Evolutionary conservation across 2,113 vertebrate genomes (phyloP).

Genomic region (Anolis sagrei): DNA sequence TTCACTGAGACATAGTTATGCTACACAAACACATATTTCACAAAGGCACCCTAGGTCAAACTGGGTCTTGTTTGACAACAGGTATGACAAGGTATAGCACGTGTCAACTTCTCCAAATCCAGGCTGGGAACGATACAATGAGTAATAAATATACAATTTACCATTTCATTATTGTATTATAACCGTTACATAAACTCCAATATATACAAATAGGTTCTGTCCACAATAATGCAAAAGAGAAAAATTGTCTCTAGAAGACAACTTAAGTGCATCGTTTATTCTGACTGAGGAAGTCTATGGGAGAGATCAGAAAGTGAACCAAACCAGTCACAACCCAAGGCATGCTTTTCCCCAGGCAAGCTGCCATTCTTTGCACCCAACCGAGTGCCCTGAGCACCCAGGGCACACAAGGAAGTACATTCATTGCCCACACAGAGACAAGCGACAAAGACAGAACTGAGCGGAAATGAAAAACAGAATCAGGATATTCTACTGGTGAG

Average conservation of each 20-base stretch:
- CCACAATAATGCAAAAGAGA: conserved; percentile 61
- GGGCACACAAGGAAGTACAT: conserved; percentile 54
- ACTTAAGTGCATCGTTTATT: conserved; percentile 62
- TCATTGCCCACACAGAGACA: conserved; percentile 63
- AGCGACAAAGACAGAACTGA: conserved; percentile 59
- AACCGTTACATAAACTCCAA: conserved; percentile 74
- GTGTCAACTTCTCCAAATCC: conserved; percentile 59
- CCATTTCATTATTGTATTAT: conserved; percentile 71
- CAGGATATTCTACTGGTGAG: conserved; percentile 42
- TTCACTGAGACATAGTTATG: conserved; percentile 66
- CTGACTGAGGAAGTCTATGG: conserved; percentile 48
- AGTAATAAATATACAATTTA: conserved; percentile 81
- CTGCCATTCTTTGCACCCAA: conserved; percentile 39
- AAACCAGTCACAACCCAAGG: conserved; percentile 38
- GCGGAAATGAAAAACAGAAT: conserved; percentile 9
- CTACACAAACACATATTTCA: conserved; percentile 50
- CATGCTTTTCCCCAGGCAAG: conserved; percentile 13
- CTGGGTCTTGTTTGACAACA: conserved; percentile 68
- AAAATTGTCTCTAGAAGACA: conserved; percentile 55
- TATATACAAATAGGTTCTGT: conserved; percentile 80
- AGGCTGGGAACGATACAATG: conserved; percentile 54
- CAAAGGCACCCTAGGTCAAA: conserved; percentile 83
- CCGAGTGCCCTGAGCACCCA: conserved; percentile 50
- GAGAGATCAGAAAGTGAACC: conserved; percentile 57
- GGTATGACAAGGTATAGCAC: conserved; percentile 64